Conservation (phyloP, 1,140 invertebrate genomes). For the Asobara japonica region DNA sequence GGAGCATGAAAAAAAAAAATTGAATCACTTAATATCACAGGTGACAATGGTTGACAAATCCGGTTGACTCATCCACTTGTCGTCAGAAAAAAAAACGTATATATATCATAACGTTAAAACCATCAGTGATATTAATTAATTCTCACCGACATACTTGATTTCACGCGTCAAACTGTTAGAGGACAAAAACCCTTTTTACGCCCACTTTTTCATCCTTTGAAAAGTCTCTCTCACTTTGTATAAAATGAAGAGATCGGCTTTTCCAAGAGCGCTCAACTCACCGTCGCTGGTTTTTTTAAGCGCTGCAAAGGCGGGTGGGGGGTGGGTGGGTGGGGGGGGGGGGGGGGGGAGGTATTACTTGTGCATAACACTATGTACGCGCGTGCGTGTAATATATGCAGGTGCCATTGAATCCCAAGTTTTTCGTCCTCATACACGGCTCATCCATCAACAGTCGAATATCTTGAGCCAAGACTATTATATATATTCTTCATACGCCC, state of each 20-base stretch:
- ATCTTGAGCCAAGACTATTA: conserved; percentile 29
- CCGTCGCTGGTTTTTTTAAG: not conserved
- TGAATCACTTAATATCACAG: conserved; percentile 26
- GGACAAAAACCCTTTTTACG: conserved; percentile 22
- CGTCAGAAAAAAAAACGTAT: not conserved
- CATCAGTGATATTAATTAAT: conserved; percentile 22
- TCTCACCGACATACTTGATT: conserved; percentile 20
- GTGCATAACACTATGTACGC: conserved; percentile 11
- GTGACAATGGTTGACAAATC: conserved; percentile 16
- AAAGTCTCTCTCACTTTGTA: not conserved
- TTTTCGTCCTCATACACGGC: conserved; percentile 21
- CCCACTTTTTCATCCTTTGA: conserved; percentile 12
- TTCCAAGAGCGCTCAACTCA: not conserved
- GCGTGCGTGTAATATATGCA: conserved; percentile 41
- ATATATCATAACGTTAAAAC: not conserved
- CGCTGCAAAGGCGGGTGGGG: conserved; percentile 4
- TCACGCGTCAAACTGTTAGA: conserved; percentile 15
- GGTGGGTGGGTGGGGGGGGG: no score
- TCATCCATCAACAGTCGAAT: conserved; percentile 43
- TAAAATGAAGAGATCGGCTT: conserved; percentile 9
- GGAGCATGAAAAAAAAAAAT: conserved; percentile 5
- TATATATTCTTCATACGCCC: conserved; percentile 19
- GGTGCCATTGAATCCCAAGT: conserved; percentile 34
- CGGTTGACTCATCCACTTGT: conserved; percentile 15
- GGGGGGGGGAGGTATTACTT: not conserved